phyloP scores from a whole-genome alignment of 2,888 invertebrate genomes.

The Nowickia ferox region DNA sequence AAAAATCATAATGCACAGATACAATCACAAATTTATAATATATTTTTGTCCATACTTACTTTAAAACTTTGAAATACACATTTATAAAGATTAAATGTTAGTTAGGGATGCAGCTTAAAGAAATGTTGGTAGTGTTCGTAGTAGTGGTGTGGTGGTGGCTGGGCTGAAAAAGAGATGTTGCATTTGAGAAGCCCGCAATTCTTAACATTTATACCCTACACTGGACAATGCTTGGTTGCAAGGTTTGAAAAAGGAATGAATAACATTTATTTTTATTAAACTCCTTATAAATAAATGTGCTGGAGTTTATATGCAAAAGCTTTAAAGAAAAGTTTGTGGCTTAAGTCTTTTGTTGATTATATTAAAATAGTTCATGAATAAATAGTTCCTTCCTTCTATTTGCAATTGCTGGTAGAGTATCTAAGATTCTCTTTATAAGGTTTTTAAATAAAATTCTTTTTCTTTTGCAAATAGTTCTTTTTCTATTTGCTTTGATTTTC shows the following conservation, averaged over 20 bases:
- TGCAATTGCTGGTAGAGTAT: constrained; percentile 25
- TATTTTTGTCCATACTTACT: constrained; percentile 1
- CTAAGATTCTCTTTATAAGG: constrained; percentile 7
- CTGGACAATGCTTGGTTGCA: not conserved
- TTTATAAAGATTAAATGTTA: constrained; percentile 56
- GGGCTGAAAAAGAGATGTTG: constrained; percentile 34
- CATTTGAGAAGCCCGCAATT: constrained; percentile 16
- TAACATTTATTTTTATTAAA: not conserved
- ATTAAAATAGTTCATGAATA: not conserved
- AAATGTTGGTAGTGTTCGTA: constrained; percentile 45
- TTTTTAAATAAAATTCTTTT: constrained; percentile 13
- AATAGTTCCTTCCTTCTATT: not conserved
- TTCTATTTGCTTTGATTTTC: constrained; percentile 48
- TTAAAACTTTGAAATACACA: constrained; percentile 39
- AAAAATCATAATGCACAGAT: constrained; percentile 74
- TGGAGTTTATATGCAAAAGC: not conserved
- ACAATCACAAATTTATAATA: constrained; percentile 62
- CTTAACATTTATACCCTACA: constrained; percentile 35
- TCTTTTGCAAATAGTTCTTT: constrained; percentile 25
- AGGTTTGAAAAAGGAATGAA: not conserved
- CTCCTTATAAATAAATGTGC: too few species aligned
- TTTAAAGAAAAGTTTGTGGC: not conserved
- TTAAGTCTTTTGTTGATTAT: constrained; percentile 32
- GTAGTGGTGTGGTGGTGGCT: constrained; percentile 42
- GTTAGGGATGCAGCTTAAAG: constrained; percentile 48